phyloP scores from a whole-genome alignment of 2,797 vertebrate genomes.

The Dendrocincla fuliginosa region DNA sequence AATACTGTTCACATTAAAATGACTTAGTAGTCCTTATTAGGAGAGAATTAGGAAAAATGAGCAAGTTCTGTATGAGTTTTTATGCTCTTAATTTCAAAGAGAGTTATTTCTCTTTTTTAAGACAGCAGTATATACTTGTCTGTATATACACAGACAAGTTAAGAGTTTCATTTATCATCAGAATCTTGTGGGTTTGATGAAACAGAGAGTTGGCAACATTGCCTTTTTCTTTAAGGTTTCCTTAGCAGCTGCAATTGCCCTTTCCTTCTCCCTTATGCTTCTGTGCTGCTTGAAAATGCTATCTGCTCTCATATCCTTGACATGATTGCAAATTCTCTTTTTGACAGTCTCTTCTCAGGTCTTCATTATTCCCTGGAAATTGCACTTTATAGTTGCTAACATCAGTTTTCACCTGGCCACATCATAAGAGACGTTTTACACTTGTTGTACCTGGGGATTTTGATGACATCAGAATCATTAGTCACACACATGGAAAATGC shows the following conservation, averaged over 20 bases:
- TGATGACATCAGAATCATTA: not conserved
- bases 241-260: not conserved
- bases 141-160: not conserved
- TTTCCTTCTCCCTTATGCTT: not conserved
- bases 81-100: not conserved
- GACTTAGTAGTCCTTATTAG: not conserved
- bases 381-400: not conserved
- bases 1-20: not conserved
- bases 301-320: not conserved
- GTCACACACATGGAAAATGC: not conserved
- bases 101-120: not conserved
- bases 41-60: not conserved
- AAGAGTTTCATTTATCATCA: not conserved
- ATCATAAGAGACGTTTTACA: not conserved
- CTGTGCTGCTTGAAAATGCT: not conserved
- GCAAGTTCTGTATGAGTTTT: not conserved
- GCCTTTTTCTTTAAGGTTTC: not conserved
- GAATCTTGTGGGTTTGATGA: not conserved
- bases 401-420: not conserved
- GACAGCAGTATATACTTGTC: not conserved
- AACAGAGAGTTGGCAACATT: not conserved
- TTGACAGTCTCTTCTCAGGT: not conserved
- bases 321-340: not conserved
- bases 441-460: not conserved
- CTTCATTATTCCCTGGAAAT: not conserved